These are phyloP conservation scores for Xiphophorus maculatus DNA, from an alignment of 2,113 vertebrate species.

Conservation along the genomic window DNA sequence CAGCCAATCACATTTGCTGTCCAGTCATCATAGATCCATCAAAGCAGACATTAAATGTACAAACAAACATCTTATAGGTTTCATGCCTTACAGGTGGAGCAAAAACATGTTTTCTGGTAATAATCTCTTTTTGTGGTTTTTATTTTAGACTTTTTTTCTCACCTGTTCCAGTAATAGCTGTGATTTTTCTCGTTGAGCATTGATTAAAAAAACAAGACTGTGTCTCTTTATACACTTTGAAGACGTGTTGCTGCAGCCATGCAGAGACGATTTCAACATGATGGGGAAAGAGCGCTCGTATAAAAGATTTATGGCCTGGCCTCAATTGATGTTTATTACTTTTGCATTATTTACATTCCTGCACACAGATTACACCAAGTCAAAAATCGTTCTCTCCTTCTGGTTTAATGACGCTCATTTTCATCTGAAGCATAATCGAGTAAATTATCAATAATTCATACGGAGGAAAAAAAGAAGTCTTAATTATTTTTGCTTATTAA, in stretches of 20 bases:
- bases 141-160: not conserved
- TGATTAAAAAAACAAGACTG: not conserved
- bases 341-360: slow-evolving; percentile 54
- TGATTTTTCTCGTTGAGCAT: not conserved
- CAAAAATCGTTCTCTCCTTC: not conserved
- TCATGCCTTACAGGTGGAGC: not conserved
- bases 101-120: not conserved
- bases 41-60: not conserved
- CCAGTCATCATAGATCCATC: not conserved
- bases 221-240: not conserved
- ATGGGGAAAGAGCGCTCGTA: slow-evolving; percentile 1
- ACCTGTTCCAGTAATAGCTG: not conserved
- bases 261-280: not conserved
- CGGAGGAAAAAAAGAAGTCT: not conserved
- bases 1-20: slow-evolving; percentile 17
- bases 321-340: slow-evolving; percentile 43
- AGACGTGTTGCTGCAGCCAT: not conserved
- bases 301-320: slow-evolving; percentile 41
- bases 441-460: not conserved
- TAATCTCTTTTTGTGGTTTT: not conserved
- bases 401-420: not conserved
- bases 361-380: slow-evolving; percentile 22
- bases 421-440: not conserved
- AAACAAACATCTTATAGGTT: not conserved
- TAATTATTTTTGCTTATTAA: not conserved